Evolutionary conservation across 2,888 invertebrate genomes (phyloP).

Genomic region (Athetis lepigone): DNA sequence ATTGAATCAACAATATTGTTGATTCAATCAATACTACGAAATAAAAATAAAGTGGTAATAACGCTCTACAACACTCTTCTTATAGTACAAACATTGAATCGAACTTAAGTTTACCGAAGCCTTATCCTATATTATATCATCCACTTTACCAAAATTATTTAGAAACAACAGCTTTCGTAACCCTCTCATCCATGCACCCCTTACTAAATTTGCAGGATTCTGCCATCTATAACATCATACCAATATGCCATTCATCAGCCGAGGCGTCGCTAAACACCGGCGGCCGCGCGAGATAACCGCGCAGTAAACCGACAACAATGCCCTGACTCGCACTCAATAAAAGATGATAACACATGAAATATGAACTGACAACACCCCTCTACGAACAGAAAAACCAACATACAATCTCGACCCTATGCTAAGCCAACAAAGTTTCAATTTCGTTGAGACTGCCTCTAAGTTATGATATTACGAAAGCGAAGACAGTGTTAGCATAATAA

Average conservation of each 20-base stretch:
- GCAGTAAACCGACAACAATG: slow-evolving; percentile 89
- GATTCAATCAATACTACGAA: background rate
- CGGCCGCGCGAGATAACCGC: slow-evolving; percentile 86
- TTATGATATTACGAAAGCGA: slow-evolving; percentile 74
- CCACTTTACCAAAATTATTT: slow-evolving; percentile 20
- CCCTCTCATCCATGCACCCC: slow-evolving; percentile 28
- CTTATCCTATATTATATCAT: slow-evolving; percentile 4
- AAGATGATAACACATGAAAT: slow-evolving; percentile 91
- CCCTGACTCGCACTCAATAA: slow-evolving; percentile 89
- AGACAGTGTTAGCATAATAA: slow-evolving; percentile 80
- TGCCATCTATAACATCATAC: slow-evolving; percentile 58
- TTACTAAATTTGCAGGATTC: slow-evolving; percentile 37
- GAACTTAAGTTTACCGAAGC: background rate
- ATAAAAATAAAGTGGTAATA: too few relatives aligned
- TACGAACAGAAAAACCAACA: slow-evolving; percentile 59
- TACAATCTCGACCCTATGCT: slow-evolving; percentile 58
- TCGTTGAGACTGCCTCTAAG: slow-evolving; percentile 33
- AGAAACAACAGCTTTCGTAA: slow-evolving; percentile 25
- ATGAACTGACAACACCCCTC: slow-evolving; percentile 88
- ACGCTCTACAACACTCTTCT: too few relatives aligned
- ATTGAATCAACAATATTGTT: too few relatives aligned
- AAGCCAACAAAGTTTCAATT: slow-evolving; percentile 62
- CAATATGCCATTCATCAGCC: slow-evolving; percentile 88
- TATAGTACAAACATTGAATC: background rate
- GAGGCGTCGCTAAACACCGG: slow-evolving; percentile 86